Evolutionary conservation across 2,113 vertebrate species (phyloP).

Genomic region (Notarius lentiginosus): DNA sequence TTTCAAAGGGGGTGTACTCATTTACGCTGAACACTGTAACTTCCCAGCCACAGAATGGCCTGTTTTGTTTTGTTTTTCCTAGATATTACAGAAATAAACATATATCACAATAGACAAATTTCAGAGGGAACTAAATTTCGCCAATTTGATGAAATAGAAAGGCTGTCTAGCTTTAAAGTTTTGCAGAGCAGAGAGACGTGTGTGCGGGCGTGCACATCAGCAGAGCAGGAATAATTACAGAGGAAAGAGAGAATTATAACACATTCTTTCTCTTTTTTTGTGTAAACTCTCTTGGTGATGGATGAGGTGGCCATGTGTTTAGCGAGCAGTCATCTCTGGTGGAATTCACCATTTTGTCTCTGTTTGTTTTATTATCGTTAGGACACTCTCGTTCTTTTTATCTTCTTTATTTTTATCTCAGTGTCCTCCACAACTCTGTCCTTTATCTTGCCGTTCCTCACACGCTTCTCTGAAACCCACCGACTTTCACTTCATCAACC

Average conservation of each 20-base stretch:
- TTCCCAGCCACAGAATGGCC: too few species aligned
- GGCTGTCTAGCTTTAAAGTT: too few species aligned
- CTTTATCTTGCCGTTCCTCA: neutral
- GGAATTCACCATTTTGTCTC: neutral
- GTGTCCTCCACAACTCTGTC: neutral
- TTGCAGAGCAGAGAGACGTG: neutral
- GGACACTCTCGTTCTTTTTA: neutral
- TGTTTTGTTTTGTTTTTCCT: too few species aligned
- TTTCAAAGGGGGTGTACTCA: too few species aligned
- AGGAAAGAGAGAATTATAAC: neutral
- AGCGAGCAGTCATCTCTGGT: neutral
- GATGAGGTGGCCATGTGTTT: neutral
- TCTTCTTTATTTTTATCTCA: neutral
- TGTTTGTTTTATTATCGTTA: neutral
- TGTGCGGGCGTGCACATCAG: neutral
- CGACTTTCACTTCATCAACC: neutral
- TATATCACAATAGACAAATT: too few species aligned
- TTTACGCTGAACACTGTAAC: too few species aligned
- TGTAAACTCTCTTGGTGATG: neutral
- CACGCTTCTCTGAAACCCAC: neutral
- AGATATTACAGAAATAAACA: too few species aligned
- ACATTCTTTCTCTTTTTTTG: neutral
- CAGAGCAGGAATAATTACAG: neutral
- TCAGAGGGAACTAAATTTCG: too few species aligned
- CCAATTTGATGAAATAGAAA: too few species aligned